These are phyloP conservation scores for Drosophila hamatofila DNA, from an alignment of 2,888 invertebrate species.

Conservation along the genomic window DNA sequence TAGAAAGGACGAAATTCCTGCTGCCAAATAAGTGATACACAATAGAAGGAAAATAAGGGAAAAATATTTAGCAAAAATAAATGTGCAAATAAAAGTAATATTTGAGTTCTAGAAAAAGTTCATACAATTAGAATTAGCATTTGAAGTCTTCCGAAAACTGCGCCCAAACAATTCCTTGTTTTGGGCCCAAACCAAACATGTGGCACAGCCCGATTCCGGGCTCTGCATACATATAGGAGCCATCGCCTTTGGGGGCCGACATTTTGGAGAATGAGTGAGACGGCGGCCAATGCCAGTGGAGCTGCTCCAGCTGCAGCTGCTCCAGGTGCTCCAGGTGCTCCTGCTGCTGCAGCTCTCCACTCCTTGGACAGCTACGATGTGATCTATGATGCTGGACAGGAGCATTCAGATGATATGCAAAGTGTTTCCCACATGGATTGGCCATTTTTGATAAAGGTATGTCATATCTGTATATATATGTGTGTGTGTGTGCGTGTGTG, in stretches of 20 bases:
- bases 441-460: slow-evolving; percentile 85
- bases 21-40: slow-evolving; percentile 54
- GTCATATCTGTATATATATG: slow-evolving; percentile 16
- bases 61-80: neutral
- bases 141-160: neutral
- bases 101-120: neutral
- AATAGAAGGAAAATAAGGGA: slow-evolving; percentile 38
- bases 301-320: slow-evolving; percentile 10
- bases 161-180: neutral
- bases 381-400: slow-evolving; percentile 63
- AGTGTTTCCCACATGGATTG: slow-evolving; percentile 81
- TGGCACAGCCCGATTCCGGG: slow-evolving; percentile 14
- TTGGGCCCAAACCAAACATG: slow-evolving; percentile 20
- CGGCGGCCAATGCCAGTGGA: slow-evolving; percentile 26
- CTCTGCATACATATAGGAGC: slow-evolving; percentile 1
- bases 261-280: slow-evolving; percentile 15
- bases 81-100: neutral
- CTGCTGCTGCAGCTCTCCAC: slow-evolving; percentile 46
- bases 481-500: neutral
- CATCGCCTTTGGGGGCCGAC: neutral
- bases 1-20: slow-evolving; percentile 45
- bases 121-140: slow-evolving; percentile 1
- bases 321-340: too few relatives aligned
- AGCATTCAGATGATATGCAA: slow-evolving; percentile 67
- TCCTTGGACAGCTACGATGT: slow-evolving; percentile 74